A percentile compares a stretch with the other conserved stretches of the same genome.
Evolutionary conservation across 2,888 invertebrate species (phyloP).

Genomic region (Nipponacmea schrenckii): DNA sequence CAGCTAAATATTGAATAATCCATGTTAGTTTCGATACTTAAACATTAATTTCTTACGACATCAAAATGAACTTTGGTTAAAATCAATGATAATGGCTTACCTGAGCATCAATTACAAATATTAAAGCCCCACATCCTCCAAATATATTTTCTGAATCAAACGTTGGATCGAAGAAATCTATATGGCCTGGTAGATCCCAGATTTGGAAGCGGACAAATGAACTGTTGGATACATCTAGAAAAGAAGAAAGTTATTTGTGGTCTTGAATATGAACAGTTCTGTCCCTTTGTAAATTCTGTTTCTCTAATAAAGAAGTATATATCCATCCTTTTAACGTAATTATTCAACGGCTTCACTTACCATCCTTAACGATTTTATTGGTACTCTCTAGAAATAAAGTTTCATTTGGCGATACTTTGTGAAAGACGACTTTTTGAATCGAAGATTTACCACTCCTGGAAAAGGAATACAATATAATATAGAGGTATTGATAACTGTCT

Average conservation of each 20-base stretch:
- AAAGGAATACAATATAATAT: conserved; percentile 43
- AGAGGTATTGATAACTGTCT: background rate
- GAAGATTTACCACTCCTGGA: conserved; percentile 97
- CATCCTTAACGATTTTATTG: conserved; percentile 96
- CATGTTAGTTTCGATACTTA: too few relatives aligned
- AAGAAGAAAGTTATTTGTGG: conserved; percentile 6
- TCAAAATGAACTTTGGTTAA: too few relatives aligned
- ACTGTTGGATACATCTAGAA: conserved; percentile 88
- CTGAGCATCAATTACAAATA: conserved; percentile 98
- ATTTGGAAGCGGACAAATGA: conserved; percentile 99
- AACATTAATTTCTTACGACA: too few relatives aligned
- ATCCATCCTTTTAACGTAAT: background rate
- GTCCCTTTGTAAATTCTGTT: background rate
- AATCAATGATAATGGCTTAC: conserved; percentile 38
- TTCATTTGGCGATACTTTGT: conserved; percentile 99
- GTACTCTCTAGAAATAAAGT: conserved; percentile 98
- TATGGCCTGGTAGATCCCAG: conserved; percentile 99
- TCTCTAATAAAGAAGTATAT: background rate
- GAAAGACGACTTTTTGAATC: conserved; percentile 99
- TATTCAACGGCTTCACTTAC: conserved; percentile 54
- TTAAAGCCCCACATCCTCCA: conserved; percentile 95
- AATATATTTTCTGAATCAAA: conserved; percentile 97
- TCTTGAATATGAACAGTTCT: background rate
- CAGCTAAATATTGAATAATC: too few relatives aligned
- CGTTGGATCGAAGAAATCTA: conserved; percentile 95